Evolutionary conservation across 2,797 vertebrate genomes (phyloP), one percentile per base, ranked within the genome.

Genomic region (Urocyon cinereoargenteus): DNA sequence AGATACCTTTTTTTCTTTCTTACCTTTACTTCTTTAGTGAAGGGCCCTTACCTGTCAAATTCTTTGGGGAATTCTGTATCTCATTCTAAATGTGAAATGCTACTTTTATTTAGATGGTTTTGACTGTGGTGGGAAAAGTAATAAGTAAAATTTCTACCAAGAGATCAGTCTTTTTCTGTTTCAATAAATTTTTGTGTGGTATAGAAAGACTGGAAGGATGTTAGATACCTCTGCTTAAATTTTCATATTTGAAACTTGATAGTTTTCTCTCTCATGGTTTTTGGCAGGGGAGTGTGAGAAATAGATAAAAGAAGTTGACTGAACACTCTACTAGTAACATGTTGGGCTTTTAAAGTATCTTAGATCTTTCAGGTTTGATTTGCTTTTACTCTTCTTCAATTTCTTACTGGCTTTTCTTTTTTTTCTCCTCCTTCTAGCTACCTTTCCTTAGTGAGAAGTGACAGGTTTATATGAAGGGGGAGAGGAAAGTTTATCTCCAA

Each of bases 371-470:
- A 36, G 7, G 26, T 93, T 92, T 81, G 24, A 88, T 91, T 95
- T 91, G 49, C 28, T 92, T 91, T 28, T 88, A 4, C 34, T 81
- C 9, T 12, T 93, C 45, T 78, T 97, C 15, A 12, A 83, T 90
- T 77, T 64, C 62, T 61, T 86, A 66, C 1, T 79, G 3, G 1
- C 53, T 12, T 55, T 31, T 21, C 22, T 6, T 9, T 89, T 28
- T 10, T 28, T 49, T 86, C 64, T 1, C 31, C 26, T 96, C 2
- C 40, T 84, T 95, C 49, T 88, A 78, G 55, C 68, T 91, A 77
- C 66, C 9, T 95, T 86, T 86, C 55, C 73, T 88, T 95, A 94
- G 66, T 84, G 72, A 96, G 64, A 97, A 86, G 53, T 82, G 93
- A 92, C 72, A 94, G 89, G 59, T 91, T 90, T 94, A 55, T 89